Evolutionary conservation across 2,888 invertebrate genomes (phyloP), one percentile per base, ranked within the genome.

Genomic region (Eumacrocentrus americanus): DNA sequence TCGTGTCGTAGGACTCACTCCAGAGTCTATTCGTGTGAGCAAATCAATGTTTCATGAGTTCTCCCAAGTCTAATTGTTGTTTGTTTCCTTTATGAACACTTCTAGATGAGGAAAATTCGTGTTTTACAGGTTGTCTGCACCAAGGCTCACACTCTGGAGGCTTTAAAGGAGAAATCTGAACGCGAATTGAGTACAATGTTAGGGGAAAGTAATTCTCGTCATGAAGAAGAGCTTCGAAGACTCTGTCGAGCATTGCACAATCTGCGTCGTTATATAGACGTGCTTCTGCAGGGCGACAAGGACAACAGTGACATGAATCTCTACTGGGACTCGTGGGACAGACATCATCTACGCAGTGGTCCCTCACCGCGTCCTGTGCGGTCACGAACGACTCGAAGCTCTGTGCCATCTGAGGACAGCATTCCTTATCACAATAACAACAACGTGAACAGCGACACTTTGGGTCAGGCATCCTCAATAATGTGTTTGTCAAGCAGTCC

Each of bases 321-420:
- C 70, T 95, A 92, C 82, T 97, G 96, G 95, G 95, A 96, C 81
- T 95, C 94, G 5, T 96, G 94, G 94, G 94, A 95, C 81, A 84
- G 90, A 52, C 89, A 87, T 75, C 85, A 82, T 70, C 77, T 82
- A 65, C 77, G 78, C 65, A 81, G 80, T 67, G 81, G 82, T 65
- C 78, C 84, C 70, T 84, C 85, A 66, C 86, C 85, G 22, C 81
- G 85, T 58, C 81, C 75, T 68, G 80, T 80, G 65, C 83, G 80
- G 67, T 83, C 83, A 6, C 80, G 85, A 61, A 80, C 81, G 2
- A 81, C 84, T 7, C 80, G 87, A 63, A 83, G 84, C 62, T 86
- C 86, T 23, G 85, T 87, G 61, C 87, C 87, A 37, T 86, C 85
- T 1, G 87, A 87, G 74, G 86, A 87, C 65, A 82, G 82, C 73